Evolutionary conservation across 2,113 vertebrate genomes (phyloP).

Genomic region (Capreolus pygargus): DNA sequence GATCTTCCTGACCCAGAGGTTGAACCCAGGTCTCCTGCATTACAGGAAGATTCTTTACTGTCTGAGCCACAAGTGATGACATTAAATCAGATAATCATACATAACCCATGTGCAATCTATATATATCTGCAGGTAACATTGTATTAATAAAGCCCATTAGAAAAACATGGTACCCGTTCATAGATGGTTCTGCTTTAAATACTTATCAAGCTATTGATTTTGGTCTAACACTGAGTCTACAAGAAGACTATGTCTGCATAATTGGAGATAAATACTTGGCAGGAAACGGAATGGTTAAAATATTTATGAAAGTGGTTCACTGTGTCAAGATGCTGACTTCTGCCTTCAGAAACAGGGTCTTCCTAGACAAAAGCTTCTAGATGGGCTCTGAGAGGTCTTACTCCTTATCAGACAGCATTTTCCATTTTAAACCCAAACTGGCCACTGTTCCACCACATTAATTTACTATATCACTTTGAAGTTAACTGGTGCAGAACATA

Average conservation of each 20-base stretch:
- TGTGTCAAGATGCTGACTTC: background rate
- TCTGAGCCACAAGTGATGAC: background rate
- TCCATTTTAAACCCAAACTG: background rate
- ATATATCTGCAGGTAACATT: background rate
- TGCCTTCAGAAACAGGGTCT: background rate
- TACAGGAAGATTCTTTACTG: background rate
- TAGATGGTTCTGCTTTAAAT: background rate
- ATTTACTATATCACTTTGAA: background rate
- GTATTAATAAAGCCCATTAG: background rate
- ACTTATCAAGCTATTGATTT: constrained; percentile 19
- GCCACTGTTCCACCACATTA: background rate
- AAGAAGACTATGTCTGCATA: background rate
- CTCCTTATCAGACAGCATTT: background rate
- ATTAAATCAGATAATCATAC: background rate
- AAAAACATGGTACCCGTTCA: background rate
- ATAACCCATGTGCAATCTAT: background rate
- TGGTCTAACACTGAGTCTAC: background rate
- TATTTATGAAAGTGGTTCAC: background rate
- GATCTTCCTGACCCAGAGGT: background rate
- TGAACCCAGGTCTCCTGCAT: background rate
- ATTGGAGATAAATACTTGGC: background rate
- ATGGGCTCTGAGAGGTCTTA: background rate
- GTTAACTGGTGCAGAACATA: background rate
- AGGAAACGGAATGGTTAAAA: background rate
- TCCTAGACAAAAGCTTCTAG: background rate